Base-by-base conservation (phyloP, 1,140 invertebrate genomes). In the Platyscapa corneri region DNA sequence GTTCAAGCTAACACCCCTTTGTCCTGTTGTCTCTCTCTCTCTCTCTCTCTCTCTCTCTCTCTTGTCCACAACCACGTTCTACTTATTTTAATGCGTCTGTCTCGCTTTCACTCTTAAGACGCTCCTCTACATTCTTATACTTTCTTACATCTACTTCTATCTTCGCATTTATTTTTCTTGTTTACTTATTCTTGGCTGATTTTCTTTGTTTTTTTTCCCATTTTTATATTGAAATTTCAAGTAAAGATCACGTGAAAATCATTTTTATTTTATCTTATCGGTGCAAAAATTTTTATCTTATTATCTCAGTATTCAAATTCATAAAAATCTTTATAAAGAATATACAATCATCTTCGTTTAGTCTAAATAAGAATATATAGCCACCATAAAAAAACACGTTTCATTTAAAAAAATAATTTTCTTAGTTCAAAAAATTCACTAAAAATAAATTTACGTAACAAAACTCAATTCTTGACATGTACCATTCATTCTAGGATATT, bases 21-120 rank as follows among this genome's bases (percentile, higher is more conserved):
- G 27, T 79, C 70, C 64, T n/a, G 65, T 53, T 65, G 42, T 56
- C 46, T 30, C 67, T 76, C 87, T 86, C 70, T 82, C 64, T 72
- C 39, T 65, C 27, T 27, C 67, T 82, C 70, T 81, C 64, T 76
- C 42, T 65, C 46, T 83, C 23, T 76, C 42, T 49, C 56, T 70
- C 64, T 74, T 74, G 70, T 42, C 37, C 70, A 74, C 37, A 74
- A 74, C 37, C 23, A 37, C 23, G 37, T 23, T 42, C 20, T n/a
- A 74, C 37, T 83, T 39, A 23, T 32, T 56, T 46, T 67, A 53
- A 39, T n/a, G 27, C 30, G 53, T 56, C 46, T 56, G 75, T 77
- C 75, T 49, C 8, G 75, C 75, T 53, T 53, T 77, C 46, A 32
- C 75, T 53, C n/a, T 32, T 10, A 30, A 30, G 75, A 14, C 75